Conservation (phyloP, 1,140 invertebrate species). For the Magallana ariakensis region DNA sequence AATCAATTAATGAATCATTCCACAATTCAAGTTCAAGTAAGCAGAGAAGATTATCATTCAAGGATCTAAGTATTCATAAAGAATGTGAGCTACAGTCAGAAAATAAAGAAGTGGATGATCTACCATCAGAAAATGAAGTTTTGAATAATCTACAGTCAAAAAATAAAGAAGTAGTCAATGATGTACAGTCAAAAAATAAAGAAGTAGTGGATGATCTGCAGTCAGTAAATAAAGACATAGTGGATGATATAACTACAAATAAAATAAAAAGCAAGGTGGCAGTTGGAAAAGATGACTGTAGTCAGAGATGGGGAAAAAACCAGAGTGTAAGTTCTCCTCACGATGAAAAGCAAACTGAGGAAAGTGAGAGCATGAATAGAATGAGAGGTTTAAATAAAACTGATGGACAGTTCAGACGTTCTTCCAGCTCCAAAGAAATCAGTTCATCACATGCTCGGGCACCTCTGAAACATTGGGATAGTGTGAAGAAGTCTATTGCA, state of each 20-base stretch:
- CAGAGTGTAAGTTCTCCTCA: neutral
- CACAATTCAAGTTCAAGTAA: constrained; percentile 1
- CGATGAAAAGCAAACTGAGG: neutral
- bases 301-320: neutral
- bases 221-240: too few relatives aligned
- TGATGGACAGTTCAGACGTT: neutral
- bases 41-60: neutral
- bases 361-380: neutral
- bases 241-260: neutral
- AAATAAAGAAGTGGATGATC: neutral
- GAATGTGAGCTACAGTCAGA: neutral
- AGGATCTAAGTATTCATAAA: neutral
- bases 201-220: neutral
- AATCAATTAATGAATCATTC: neutral
- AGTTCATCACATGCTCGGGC: neutral
- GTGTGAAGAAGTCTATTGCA: neutral
- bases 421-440: neutral
- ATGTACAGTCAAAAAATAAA: neutral
- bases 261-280: neutral
- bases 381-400: neutral
- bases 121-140: neutral
- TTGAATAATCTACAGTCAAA: too few relatives aligned
- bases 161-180: too few relatives aligned
- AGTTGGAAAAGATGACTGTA: neutral
- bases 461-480: neutral